Evolutionary conservation across 2,113 vertebrate genomes (phyloP).

Genomic region (Cyanistes caeruleus): DNA sequence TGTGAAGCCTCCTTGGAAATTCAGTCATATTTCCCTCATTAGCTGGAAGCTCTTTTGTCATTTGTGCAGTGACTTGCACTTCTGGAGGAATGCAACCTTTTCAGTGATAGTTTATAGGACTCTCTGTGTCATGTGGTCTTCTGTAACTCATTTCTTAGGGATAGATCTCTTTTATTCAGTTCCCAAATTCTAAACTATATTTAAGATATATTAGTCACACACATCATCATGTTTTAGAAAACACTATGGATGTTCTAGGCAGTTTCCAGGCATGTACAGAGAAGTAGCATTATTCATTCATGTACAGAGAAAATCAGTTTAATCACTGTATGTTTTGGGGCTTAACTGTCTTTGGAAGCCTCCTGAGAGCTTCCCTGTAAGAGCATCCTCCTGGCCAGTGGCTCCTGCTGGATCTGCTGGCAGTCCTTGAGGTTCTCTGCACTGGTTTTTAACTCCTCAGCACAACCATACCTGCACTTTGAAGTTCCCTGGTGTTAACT

Average conservation of each 20-base stretch:
- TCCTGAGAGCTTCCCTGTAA: neutral
- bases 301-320: neutral
- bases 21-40: neutral
- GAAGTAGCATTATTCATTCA: neutral
- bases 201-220: neutral
- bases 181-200: neutral
- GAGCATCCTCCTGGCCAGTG: fast-evolving
- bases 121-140: neutral
- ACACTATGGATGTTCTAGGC: fast-evolving
- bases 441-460: neutral
- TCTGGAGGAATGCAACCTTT: neutral
- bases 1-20: neutral
- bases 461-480: neutral
- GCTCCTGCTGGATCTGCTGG: neutral
- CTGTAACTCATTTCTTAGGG: neutral
- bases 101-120: neutral
- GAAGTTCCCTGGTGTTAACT: neutral
- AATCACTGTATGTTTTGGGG: neutral
- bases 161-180: neutral
- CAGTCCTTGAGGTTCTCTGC: neutral
- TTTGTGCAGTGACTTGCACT: neutral
- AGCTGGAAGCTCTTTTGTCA: neutral
- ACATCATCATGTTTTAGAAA: neutral
- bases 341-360: neutral
- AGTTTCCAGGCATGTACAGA: neutral